Evolutionary conservation across 2,888 invertebrate genomes (phyloP).

Genomic region (Torymus auratus): DNA sequence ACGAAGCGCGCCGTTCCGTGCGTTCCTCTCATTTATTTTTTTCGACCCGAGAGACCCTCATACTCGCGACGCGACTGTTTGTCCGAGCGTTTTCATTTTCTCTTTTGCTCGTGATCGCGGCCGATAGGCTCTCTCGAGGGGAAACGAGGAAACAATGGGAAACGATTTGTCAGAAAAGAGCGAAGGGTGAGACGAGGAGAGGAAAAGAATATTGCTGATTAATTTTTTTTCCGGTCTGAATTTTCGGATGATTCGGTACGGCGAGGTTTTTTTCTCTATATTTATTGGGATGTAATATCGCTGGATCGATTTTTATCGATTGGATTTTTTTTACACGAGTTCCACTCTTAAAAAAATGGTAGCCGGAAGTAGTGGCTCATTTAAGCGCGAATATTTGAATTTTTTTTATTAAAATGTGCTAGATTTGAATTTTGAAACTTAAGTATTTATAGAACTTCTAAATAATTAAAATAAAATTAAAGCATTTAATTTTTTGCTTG

Average conservation of each 20-base stretch:
- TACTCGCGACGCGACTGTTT: conserved; percentile 1
- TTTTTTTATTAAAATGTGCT: too few relatives aligned
- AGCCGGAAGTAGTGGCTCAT: too few relatives aligned
- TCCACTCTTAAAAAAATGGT: too few relatives aligned
- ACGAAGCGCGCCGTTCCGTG: conserved; percentile 7
- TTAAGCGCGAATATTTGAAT: too few relatives aligned
- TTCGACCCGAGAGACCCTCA: background rate
- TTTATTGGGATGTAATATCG: too few relatives aligned
- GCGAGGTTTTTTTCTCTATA: too few relatives aligned
- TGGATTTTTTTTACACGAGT: too few relatives aligned
- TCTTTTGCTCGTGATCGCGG: background rate
- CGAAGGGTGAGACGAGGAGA: background rate
- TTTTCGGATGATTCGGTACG: background rate
- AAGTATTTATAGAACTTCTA: too few relatives aligned
- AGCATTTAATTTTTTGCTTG: too few relatives aligned
- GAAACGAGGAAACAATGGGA: conserved; percentile 21
- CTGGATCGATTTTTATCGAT: too few relatives aligned
- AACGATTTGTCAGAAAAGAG: conserved; percentile 24
- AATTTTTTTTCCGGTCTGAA: conserved; percentile 14
- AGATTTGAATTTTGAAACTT: too few relatives aligned
- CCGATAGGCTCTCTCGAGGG: background rate
- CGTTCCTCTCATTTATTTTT: conserved; percentile 36
- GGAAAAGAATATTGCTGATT: conserved; percentile 31
- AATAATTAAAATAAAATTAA: too few relatives aligned
- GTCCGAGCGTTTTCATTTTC: background rate